Percentiles rank a stretch among this genome's conserved stretches.
phyloP scores from a whole-genome alignment of 92 coral and sea anemone species.

The Umimayanthus chanpuru region DNA sequence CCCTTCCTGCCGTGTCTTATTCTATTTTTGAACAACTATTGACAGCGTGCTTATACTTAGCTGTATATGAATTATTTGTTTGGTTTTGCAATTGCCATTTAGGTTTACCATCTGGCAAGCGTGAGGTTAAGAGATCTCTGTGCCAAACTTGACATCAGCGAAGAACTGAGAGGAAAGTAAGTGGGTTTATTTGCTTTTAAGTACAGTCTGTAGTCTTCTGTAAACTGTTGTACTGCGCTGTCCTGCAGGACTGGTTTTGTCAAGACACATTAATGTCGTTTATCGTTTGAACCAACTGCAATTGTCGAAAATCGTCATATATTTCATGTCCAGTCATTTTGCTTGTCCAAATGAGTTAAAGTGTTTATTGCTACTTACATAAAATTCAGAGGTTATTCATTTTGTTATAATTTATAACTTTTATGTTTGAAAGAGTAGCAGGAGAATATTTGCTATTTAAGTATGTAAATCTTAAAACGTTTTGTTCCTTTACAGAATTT shows the following conservation, averaged over 20 bases:
- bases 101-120: constrained; percentile 69
- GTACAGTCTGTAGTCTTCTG: too few relatives aligned
- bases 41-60: background rate
- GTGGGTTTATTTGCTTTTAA: constrained; percentile 6
- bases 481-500: constrained; percentile 65
- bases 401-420: background rate
- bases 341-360: background rate
- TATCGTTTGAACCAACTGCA: too few relatives aligned
- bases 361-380: background rate
- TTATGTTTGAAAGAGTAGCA: background rate
- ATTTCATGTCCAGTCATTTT: background rate
- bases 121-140: constrained; percentile 92
- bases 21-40: background rate
- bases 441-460: background rate
- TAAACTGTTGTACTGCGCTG: too few relatives aligned
- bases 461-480: too few relatives aligned
- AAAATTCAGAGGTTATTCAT: too few relatives aligned
- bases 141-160: constrained; percentile 81
- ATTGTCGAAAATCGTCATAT: too few relatives aligned
- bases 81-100: background rate
- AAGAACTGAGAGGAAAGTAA: constrained; percentile 94
- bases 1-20: too few relatives aligned
- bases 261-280: too few relatives aligned
- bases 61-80: background rate
- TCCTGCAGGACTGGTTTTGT: too few relatives aligned